Percentiles rank a stretch among this genome's conserved stretches.
Conservation (phyloP, 2,797 vertebrate species). For the Rallus crepitans region DNA sequence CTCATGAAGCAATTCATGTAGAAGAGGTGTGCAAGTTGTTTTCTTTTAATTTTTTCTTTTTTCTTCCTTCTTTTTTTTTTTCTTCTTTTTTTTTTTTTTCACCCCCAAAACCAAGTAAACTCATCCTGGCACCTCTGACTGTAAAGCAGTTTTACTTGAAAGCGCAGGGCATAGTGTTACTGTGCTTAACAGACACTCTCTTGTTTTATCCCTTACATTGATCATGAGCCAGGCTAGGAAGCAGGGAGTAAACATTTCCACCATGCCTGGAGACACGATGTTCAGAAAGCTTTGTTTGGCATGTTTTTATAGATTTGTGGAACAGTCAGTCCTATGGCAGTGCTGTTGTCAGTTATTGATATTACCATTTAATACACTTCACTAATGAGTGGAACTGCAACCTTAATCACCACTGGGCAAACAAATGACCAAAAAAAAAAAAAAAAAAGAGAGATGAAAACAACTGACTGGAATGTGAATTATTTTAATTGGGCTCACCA, state of each 20-base stretch:
- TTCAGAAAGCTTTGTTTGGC: not conserved
- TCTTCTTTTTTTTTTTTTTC: accelerated
- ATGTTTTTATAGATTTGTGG: not conserved
- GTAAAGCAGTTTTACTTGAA: not conserved
- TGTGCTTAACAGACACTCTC: not conserved
- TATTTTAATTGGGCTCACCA: not conserved
- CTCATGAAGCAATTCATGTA: not conserved
- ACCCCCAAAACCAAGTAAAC: accelerated
- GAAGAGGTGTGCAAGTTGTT: accelerated
- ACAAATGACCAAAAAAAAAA: not conserved
- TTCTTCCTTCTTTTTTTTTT: not conserved
- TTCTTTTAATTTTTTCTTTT: not conserved
- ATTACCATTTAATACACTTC: conserved; percentile 24
- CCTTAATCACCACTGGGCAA: not conserved
- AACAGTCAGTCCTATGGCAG: not conserved
- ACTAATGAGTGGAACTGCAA: conserved; percentile 12
- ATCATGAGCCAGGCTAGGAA: not conserved
- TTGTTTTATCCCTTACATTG: not conserved
- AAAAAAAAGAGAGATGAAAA: not conserved
- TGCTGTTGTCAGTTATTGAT: conserved; percentile 35
- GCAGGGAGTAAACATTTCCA: not conserved
- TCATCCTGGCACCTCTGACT: not conserved
- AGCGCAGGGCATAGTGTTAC: accelerated
- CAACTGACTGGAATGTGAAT: not conserved
- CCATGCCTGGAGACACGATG: not conserved